Base-by-base conservation (phyloP, 2,888 invertebrate genomes). In the Hybos culiciformis region DNA sequence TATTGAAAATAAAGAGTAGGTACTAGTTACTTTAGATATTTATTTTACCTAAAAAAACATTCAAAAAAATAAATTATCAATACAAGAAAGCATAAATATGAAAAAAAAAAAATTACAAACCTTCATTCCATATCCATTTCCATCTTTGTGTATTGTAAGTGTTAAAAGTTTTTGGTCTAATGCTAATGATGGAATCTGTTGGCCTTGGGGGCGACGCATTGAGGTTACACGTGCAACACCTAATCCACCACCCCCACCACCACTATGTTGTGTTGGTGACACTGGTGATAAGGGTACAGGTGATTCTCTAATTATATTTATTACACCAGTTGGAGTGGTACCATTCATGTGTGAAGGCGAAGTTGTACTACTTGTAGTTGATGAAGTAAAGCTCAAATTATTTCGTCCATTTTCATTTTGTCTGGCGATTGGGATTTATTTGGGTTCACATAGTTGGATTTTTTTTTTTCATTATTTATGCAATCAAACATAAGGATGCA, bases 121-220 rank as follows among this genome's bases (percentile, higher is more conserved):
- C 63, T 67, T 67, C 67, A 67, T 67, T 37, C 67, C 67, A 49
- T 67, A 67, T 46, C 67, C 67, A 50, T 62, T 62, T 21, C 60
- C 60, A 52, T 67, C 68, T 54, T 67, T 67, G 26, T 65, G 60
- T 47, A 67, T 66, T 38, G 65, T 65, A 44, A 67, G 54, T 39
- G 60, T 62, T 51, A 67, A 56, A 53, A 58, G 15, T 42, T 44
- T 42, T 17, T 43, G 42, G 17, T 44, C 46, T 14, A 39, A 37
- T 32, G 47, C 12, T 29, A n/a, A n/a, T 29, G 29, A 29, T n/a
- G 4, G 12, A 29, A n/a, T 12, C 4, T 29, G 29, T 29, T 29
- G 29, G 12, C n/a, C n/a, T 29, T 29, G 29, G 29, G 29, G 29
- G 29, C 29, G 29, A 4, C 29, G 29, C n/a, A 29, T 29, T 29